Base-by-base conservation (phyloP, 2,113 vertebrate genomes). In the Phaethon lepturus region DNA sequence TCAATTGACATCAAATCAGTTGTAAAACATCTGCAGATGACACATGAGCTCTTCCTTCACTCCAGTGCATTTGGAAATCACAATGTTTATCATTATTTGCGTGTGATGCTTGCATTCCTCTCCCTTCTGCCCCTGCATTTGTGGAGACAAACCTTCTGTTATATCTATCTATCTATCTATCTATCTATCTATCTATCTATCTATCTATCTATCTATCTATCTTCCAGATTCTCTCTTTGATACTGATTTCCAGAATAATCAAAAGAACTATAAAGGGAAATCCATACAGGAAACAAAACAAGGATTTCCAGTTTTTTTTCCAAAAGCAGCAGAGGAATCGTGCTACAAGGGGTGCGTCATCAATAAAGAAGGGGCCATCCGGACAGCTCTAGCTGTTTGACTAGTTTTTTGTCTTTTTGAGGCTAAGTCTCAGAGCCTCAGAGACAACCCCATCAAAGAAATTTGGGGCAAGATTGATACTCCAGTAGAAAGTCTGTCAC, bases 361-460 rank as follows among this genome's bases (percentile, higher is more conserved):
- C 95, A 94, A 91, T 94, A 94, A 92, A 89, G 72, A 59, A 89
- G 84, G 2, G 88, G 58, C 77, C 93, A 91, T 92, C 90, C 94
- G 90, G 90, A 82, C 10, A 2, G 80, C 63, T 77, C 47, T 91
- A 84, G 89, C 53, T 88, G 66, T 90, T 96, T 79, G 68, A 86
- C 52, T 52, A 66, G 74, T 45, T 77, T 85, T 94, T 89, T 88
- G n/a, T 75, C 77, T 75, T 85, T 95, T 69, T 85, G 60, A 91
- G 26, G 29, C 24, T 60, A 52, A 76, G 66, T 64, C 69, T 79
- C 77, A 85, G 77, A 93, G 84, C 74, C 84, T 88, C 53, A 68
- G 86, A 93, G 66, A 91, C 84, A 95, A 13, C 4, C 28, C 52
- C 83, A 81, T 81, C 73, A 96, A 94, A 91, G 91, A 81, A 56